phyloP scores from a whole-genome alignment of 2,797 vertebrate genomes.

The Spea hammondii region DNA sequence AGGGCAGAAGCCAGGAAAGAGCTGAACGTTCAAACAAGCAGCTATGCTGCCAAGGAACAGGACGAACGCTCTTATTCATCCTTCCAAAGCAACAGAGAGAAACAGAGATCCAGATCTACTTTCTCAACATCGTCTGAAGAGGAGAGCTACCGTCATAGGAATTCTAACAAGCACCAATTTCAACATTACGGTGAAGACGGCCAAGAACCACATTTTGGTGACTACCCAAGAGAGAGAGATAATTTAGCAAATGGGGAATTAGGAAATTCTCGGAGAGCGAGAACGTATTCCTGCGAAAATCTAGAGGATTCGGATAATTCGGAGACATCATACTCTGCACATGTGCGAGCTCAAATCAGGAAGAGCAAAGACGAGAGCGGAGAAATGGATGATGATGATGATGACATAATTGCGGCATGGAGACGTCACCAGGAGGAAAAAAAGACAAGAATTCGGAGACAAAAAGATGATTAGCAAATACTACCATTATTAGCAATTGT shows the following conservation, averaged over 20 bases:
- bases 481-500: too few species aligned
- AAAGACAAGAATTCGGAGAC: constrained; percentile 69
- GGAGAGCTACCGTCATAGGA: constrained; percentile 61
- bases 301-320: constrained; percentile 65
- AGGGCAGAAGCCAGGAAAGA: constrained; percentile 69
- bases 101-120: constrained; percentile 64
- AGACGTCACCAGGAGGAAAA: constrained; percentile 78
- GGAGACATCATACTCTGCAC: constrained; percentile 65
- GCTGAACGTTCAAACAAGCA: constrained; percentile 70
- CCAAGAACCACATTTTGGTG: constrained; percentile 65
- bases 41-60: constrained; percentile 73
- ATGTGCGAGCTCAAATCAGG: constrained; percentile 67
- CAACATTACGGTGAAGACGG: constrained; percentile 61
- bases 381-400: constrained; percentile 80
- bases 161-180: constrained; percentile 64
- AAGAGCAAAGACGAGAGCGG: constrained; percentile 74
- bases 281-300: constrained; percentile 59
- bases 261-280: constrained; percentile 49
- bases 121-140: constrained; percentile 66
- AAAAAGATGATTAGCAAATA: constrained; percentile 58
- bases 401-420: constrained; percentile 88
- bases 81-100: constrained; percentile 56
- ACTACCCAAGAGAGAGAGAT: constrained; percentile 57
- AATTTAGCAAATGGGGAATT: constrained; percentile 57
- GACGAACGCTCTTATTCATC: constrained; percentile 64